phyloP scores from a whole-genome alignment of 2,888 invertebrate species.

The Cyaniris semiargus region DNA sequence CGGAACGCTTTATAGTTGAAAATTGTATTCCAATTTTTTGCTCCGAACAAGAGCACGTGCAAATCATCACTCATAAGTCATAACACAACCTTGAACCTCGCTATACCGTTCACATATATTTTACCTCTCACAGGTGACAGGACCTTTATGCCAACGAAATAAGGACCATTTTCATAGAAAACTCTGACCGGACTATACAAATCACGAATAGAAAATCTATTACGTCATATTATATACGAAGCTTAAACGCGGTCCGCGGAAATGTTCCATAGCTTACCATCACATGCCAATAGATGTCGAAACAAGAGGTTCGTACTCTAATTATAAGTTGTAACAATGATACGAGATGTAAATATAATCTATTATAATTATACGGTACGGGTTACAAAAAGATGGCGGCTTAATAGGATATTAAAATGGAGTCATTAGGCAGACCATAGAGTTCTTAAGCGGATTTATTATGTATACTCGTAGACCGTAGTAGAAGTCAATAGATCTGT shows the following conservation, averaged over 20 bases:
- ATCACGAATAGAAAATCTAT: conserved; percentile 42
- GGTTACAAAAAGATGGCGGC: conserved; percentile 4
- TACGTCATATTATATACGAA: conserved; percentile 39
- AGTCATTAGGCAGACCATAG: not conserved
- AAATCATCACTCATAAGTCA: conserved; percentile 35
- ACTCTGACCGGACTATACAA: conserved; percentile 33
- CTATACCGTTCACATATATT: conserved; percentile 31
- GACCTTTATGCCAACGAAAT: not conserved
- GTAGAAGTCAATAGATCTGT: too few species aligned
- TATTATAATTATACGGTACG: not conserved
- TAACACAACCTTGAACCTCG: conserved; percentile 58
- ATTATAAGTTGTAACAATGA: conserved; percentile 26
- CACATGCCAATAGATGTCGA: conserved; percentile 24
- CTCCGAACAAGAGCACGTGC: conserved; percentile 34
- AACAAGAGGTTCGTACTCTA: conserved; percentile 17
- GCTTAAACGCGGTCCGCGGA: conserved; percentile 32
- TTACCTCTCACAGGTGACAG: not conserved
- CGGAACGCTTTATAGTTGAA: not conserved
- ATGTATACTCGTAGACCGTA: not conserved
- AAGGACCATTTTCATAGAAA: not conserved
- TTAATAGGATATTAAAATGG: conserved; percentile 14
- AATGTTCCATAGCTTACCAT: conserved; percentile 15
- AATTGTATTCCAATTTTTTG: conserved; percentile 10
- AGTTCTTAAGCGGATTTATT: not conserved
- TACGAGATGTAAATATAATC: conserved; percentile 20